A percentile compares a stretch with the other conserved stretches of the same genome.
phyloP scores from a whole-genome alignment of 2,797 vertebrate genomes.

The Melanotaenia nigrans region DNA sequence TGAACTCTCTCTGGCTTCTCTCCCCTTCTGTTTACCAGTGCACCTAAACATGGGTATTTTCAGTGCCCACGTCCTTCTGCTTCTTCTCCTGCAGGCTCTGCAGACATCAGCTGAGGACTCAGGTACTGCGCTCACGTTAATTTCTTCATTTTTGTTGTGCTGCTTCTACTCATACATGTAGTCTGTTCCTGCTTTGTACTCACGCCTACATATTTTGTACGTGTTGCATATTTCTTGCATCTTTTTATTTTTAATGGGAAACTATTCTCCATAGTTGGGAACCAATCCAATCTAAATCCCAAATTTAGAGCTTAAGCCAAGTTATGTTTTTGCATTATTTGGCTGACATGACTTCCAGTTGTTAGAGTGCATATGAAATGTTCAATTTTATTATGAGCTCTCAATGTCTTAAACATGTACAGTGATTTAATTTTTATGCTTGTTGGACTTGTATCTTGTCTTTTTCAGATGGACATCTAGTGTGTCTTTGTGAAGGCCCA shows the following conservation, averaged over 20 bases:
- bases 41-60: constrained; percentile 83
- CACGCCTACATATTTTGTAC: background rate
- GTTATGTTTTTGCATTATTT: background rate
- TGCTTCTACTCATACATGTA: background rate
- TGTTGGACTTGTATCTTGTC: constrained; percentile 6
- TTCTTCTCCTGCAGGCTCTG: constrained; percentile 77
- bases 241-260: background rate
- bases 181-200: background rate
- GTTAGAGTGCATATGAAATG: background rate
- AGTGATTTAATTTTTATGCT: background rate
- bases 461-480: constrained; percentile 76
- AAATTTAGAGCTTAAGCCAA: background rate
- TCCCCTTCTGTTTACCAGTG: constrained; percentile 56
- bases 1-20: constrained; percentile 41
- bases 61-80: constrained; percentile 75
- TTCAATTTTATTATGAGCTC: background rate
- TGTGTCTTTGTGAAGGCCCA: constrained; percentile 80
- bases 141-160: background rate
- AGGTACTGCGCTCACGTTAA: constrained; percentile 29
- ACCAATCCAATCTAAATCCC: background rate
- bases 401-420: background rate
- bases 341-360: background rate
- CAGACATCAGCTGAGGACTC: constrained; percentile 78
- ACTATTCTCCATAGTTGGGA: background rate
- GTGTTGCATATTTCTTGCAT: background rate